phyloP scores from a whole-genome alignment of 2,888 invertebrate species.

The Smittia sp. region DNA sequence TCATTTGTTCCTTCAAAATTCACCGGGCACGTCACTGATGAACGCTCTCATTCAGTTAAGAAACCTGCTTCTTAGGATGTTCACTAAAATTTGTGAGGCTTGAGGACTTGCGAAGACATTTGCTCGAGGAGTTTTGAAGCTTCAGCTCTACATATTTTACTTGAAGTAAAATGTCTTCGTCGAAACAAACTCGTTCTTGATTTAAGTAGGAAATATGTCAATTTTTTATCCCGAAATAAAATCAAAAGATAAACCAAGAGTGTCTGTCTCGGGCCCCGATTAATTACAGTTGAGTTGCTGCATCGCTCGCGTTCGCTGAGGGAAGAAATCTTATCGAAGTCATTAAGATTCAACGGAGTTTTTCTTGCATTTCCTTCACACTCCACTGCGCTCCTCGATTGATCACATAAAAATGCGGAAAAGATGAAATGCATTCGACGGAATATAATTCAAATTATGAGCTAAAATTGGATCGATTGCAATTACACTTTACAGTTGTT shows the following conservation, averaged over 20 bases:
- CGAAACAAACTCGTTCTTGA: not conserved
- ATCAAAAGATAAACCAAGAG: not conserved
- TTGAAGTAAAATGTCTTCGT: no score
- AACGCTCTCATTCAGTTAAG: no score
- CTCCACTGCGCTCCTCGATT: not conserved
- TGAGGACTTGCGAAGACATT: no score
- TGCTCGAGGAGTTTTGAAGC: no score
- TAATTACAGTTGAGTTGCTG: no score
- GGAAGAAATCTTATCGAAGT: not conserved
- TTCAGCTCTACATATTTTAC: no score
- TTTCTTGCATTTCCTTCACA: not conserved
- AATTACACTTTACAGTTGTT: constrained; percentile 19
- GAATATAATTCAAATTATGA: constrained; percentile 24
- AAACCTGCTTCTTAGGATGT: no score
- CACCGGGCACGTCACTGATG: no score
- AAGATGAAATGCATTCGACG: constrained; percentile 18
- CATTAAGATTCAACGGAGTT: not conserved
- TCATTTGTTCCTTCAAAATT: no score
- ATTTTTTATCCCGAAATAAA: not conserved
- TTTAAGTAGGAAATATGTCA: constrained; percentile 20
- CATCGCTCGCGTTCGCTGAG: not conserved
- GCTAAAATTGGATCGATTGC: constrained; percentile 6
- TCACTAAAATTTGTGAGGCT: no score
- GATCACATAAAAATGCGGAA: constrained; percentile 14
- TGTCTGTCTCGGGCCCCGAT: no score